These are phyloP conservation scores for Anolis carolinensis DNA, from an alignment of 2,113 vertebrate species.

Conservation along the genomic window DNA sequence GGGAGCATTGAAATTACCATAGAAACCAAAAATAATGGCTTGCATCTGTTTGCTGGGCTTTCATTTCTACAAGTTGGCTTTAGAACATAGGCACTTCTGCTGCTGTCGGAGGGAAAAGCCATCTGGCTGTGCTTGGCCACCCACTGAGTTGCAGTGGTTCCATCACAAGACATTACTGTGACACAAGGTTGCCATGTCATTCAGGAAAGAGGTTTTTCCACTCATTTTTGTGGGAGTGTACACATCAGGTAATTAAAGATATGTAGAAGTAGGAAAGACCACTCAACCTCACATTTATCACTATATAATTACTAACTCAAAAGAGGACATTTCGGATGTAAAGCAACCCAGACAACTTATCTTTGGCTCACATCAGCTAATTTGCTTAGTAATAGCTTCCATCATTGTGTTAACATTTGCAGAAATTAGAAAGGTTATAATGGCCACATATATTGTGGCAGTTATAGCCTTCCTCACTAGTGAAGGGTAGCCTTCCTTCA, in stretches of 20 bases:
- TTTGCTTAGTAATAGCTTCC: neutral
- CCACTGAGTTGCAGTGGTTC: neutral
- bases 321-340: neutral
- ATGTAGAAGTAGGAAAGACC: neutral
- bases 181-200: neutral
- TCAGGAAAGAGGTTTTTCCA: neutral
- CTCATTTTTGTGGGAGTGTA: neutral
- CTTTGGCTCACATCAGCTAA: neutral
- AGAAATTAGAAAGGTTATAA: neutral
- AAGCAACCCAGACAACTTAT: neutral
- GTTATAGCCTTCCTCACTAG: no score
- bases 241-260: neutral
- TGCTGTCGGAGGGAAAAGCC: neutral
- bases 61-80: neutral
- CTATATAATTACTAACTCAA: neutral
- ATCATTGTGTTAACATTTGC: neutral
- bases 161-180: neutral
- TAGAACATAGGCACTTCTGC: neutral
- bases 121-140: neutral
- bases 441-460: neutral
- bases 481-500: neutral
- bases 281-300: neutral
- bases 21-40: neutral
- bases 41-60: slow-evolving; percentile 31
- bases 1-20: slow-evolving; percentile 12